Percentiles rank a stretch among this genome's conserved stretches.
Conservation (phyloP, 37 sponge, comb jelly and placozoan species). For the Petrosia ficiformis region DNA sequence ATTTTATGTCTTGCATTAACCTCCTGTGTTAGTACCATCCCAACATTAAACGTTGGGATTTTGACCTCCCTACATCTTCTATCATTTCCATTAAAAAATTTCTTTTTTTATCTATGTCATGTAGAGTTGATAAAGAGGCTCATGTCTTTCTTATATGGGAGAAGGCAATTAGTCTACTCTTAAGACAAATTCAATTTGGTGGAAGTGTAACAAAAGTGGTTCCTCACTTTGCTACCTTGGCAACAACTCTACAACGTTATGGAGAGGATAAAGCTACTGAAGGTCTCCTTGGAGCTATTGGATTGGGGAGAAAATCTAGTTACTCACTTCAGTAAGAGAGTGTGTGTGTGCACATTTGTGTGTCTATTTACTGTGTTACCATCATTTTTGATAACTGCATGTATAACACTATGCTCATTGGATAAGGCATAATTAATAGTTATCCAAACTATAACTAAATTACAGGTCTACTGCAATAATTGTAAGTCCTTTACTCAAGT, state of each 20-base stretch:
- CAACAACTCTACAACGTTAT: slow-evolving; percentile 24
- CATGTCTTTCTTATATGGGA: slow-evolving; percentile 72
- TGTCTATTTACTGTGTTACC: neutral
- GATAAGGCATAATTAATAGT: neutral
- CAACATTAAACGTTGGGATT: no score
- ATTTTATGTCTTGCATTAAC: no score
- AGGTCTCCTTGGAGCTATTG: slow-evolving; percentile 84
- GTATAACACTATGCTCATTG: neutral
- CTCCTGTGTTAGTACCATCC: no score
- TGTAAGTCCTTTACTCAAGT: no score
- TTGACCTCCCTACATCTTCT: neutral
- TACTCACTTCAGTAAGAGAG: slow-evolving; percentile 60
- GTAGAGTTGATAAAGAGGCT: slow-evolving; percentile 40
- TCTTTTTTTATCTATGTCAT: neutral
- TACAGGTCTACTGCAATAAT: no score
- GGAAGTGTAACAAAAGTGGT: slow-evolving; percentile 17
- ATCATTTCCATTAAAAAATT: neutral
- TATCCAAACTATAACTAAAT: no score
- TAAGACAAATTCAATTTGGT: slow-evolving; percentile 53
- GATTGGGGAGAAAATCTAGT: slow-evolving; percentile 78
- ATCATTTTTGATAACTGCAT: neutral
- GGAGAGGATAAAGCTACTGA: slow-evolving; percentile 84
- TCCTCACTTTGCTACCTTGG: slow-evolving; percentile 48
- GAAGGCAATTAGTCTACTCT: slow-evolving; percentile 57
- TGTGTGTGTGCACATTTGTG: neutral